These are phyloP conservation scores for Planiliza haematocheilus DNA, from an alignment of 2,113 vertebrate species.

Conservation along the genomic window DNA sequence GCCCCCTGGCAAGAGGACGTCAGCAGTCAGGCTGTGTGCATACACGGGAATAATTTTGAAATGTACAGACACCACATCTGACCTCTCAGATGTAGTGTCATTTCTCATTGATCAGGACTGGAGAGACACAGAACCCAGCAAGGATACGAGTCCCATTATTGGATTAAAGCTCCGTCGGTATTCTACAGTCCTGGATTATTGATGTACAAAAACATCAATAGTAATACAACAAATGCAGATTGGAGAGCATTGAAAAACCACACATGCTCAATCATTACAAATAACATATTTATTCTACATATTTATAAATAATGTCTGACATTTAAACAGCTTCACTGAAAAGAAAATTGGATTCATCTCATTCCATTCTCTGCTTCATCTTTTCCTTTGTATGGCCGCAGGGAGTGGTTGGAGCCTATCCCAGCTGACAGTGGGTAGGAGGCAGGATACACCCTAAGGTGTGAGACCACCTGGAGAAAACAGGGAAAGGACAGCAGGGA, in stretches of 20 bases:
- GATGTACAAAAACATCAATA: constrained; percentile 34
- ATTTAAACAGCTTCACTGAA: no score
- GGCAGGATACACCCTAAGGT: no score
- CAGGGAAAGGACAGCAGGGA: no score
- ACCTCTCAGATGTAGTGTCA: constrained; percentile 19
- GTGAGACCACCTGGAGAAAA: no score
- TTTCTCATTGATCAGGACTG: constrained; percentile 25
- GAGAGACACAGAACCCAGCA: constrained; percentile 7
- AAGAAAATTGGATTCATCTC: no score
- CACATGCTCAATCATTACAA: no score
- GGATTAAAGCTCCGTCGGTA: constrained; percentile 24
- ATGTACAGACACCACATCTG: constrained; percentile 14
- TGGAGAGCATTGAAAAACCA: background rate
- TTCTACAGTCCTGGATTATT: constrained; percentile 12
- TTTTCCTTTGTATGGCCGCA: no score
- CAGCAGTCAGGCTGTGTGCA: background rate
- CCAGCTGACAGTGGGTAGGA: no score
- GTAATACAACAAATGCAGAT: constrained; percentile 24
- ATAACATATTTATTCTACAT: no score
- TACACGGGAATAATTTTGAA: constrained; percentile 13
- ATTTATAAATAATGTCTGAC: no score
- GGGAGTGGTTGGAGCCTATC: no score
- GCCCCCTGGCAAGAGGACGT: background rate
- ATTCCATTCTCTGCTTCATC: no score
- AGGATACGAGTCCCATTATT: constrained; percentile 18